phyloP scores from a whole-genome alignment of 2,888 invertebrate genomes.

The Drosophila anomalata region DNA sequence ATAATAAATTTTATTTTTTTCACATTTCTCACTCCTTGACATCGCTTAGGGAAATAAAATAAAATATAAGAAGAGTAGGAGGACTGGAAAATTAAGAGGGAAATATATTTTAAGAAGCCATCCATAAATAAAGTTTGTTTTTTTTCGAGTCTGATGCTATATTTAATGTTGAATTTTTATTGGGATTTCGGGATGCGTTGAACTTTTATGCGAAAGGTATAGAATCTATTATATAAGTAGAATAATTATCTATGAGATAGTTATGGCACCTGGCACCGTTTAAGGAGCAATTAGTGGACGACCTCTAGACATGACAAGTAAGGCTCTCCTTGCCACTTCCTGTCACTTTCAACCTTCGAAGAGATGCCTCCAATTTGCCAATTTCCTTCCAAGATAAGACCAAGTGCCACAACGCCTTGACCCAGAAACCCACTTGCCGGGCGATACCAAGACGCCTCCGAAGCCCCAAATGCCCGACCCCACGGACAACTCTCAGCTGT shows the following conservation, averaged over 20 bases:
- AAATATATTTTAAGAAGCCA: conserved; percentile 32
- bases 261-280: neutral
- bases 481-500: conserved; percentile 25
- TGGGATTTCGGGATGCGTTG: conserved; percentile 12
- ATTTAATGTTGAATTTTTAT: conserved; percentile 14
- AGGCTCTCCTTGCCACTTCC: conserved; percentile 28
- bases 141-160: conserved; percentile 7
- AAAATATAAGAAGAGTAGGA: conserved; percentile 11
- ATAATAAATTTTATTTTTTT: conserved; percentile 35
- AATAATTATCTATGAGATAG: neutral
- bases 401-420: conserved; percentile 52
- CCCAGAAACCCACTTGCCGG: conserved; percentile 64
- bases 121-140: conserved; percentile 14
- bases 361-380: conserved; percentile 15
- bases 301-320: conserved; percentile 42
- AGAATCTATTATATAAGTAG: too few relatives aligned
- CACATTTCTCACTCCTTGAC: conserved; percentile 30
- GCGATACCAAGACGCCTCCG: conserved; percentile 17
- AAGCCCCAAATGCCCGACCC: conserved; percentile 39
- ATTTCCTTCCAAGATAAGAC: conserved; percentile 9
- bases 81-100: conserved; percentile 11
- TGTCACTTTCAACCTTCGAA: conserved; percentile 11
- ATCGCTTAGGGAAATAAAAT: conserved; percentile 11
- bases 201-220: conserved; percentile 7
- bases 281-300: neutral